Conservation (phyloP, 2,888 invertebrate genomes). For the Tigriopus californicus region DNA sequence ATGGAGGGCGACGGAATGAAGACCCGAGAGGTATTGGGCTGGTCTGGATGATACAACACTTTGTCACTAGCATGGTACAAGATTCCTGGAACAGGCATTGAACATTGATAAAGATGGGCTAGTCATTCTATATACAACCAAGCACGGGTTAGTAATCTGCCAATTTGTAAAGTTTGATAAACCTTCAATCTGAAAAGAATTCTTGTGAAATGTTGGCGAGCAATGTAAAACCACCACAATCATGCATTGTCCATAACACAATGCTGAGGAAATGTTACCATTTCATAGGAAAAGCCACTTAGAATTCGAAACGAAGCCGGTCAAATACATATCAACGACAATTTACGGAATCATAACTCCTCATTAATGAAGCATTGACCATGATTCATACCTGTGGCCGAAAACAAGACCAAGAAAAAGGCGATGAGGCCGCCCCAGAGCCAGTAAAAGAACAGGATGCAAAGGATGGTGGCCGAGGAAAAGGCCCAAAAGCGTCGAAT, state of each 20-base stretch:
- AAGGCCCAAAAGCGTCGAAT: slow-evolving; percentile 54
- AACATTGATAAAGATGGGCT: no score
- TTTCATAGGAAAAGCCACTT: no score
- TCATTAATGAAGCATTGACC: no score
- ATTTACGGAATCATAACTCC: no score
- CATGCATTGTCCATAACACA: no score
- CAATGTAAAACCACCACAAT: no score
- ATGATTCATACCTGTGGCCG: slow-evolving; percentile 26
- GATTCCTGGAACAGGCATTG: slow-evolving; percentile 42
- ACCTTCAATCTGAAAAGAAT: neutral
- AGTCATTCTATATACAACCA: no score
- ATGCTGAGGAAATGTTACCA: no score
- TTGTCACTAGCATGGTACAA: slow-evolving; percentile 69
- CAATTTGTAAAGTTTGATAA: neutral
- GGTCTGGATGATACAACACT: slow-evolving; percentile 69
- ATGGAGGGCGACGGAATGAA: slow-evolving; percentile 71
- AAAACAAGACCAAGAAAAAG: slow-evolving; percentile 45
- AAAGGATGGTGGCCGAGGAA: slow-evolving; percentile 48
- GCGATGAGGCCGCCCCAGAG: slow-evolving; percentile 58
- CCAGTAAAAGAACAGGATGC: slow-evolving; percentile 60
- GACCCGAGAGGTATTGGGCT: slow-evolving; percentile 67
- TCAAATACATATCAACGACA: no score
- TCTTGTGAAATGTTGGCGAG: neutral
- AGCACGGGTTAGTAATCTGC: no score
- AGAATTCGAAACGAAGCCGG: no score